A percentile compares a stretch with the other conserved stretches of the same genome.
Conservation (phyloP, 2,888 invertebrate genomes). For the Poecilus cupreus region DNA sequence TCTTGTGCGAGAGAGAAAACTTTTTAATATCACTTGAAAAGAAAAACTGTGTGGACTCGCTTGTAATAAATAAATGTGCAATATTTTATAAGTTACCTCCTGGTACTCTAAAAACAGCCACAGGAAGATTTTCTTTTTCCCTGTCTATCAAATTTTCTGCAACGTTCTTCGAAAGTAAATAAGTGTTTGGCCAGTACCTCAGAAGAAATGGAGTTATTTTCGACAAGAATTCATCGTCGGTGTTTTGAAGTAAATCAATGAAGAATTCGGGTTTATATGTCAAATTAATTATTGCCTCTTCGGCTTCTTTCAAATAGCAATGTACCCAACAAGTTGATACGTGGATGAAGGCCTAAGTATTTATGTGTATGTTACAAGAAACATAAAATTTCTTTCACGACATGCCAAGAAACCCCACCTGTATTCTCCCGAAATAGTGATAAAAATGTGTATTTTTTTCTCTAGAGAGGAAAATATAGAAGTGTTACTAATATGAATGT, state of each 20-base stretch:
- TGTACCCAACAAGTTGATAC: not conserved
- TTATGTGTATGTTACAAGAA: too few species aligned
- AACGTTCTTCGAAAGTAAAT: not conserved
- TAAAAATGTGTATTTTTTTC: too few species aligned
- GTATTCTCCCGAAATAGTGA: too few species aligned
- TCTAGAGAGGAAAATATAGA: too few species aligned
- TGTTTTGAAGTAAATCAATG: not conserved
- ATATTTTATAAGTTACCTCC: not conserved
- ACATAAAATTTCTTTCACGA: too few species aligned
- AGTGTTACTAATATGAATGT: too few species aligned
- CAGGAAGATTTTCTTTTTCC: not conserved
- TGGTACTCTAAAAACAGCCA: not conserved
- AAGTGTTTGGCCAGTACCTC: not conserved
- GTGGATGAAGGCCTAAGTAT: not conserved
- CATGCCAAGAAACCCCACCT: too few species aligned
- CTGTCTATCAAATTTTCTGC: not conserved
- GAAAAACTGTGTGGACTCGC: too few species aligned
- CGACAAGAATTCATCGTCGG: not conserved
- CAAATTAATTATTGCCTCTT: not conserved
- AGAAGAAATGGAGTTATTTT: not conserved
- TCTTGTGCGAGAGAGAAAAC: too few species aligned
- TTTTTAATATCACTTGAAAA: too few species aligned
- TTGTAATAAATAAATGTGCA: too few species aligned
- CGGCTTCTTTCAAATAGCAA: not conserved
- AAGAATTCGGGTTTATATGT: conserved; percentile 1